These are phyloP conservation scores for Struthio camelus DNA, from an alignment of 2,113 vertebrate species.

Conservation along the genomic window DNA sequence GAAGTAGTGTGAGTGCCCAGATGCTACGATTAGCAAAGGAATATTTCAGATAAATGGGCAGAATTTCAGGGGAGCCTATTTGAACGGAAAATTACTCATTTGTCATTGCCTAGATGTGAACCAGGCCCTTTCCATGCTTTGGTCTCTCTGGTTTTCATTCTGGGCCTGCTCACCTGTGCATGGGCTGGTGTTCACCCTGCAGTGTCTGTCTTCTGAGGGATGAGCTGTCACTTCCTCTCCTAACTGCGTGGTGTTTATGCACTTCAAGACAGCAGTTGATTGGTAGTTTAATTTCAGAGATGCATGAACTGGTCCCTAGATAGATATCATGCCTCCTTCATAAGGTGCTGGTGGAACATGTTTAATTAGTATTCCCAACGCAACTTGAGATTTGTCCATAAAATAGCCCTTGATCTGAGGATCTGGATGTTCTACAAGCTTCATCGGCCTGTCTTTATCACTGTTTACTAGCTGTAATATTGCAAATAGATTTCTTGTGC, in stretches of 20 bases:
- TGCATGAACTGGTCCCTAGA: rapidly evolving
- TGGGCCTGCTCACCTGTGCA: neutral
- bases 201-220: neutral
- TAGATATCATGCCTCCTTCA: neutral
- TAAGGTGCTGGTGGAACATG: neutral
- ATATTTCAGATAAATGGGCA: neutral
- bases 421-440: neutral
- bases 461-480: neutral
- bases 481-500: neutral
- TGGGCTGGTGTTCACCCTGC: neutral
- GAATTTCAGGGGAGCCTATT: neutral
- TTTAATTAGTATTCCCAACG: neutral
- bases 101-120: neutral
- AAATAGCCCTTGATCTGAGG: neutral
- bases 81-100: neutral
- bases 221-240: neutral
- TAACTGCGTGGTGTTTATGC: neutral
- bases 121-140: neutral
- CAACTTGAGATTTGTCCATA: neutral
- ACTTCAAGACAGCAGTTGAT: no score
- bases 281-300: neutral
- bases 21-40: neutral
- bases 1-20: neutral
- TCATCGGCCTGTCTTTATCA: neutral
- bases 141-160: neutral